Percentiles rank a stretch among this genome's conserved stretches.
Conservation (phyloP, 2,888 invertebrate genomes). For the Torymus aiolomorphi region DNA sequence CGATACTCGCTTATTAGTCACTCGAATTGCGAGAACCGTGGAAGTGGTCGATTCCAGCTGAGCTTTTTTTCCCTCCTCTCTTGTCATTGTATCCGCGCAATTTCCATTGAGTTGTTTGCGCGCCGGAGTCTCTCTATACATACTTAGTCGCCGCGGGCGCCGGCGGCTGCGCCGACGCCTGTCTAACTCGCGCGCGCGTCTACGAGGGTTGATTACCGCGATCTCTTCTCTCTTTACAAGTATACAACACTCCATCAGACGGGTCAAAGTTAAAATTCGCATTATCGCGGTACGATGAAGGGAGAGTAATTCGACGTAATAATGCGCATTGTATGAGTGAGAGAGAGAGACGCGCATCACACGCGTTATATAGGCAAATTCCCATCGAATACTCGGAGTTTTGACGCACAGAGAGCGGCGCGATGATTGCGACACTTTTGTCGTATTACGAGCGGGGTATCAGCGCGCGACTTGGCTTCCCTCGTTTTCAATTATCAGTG, state of each 20-base stretch:
- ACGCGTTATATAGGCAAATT: slow-evolving; percentile 25
- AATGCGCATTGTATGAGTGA: slow-evolving; percentile 17
- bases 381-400: slow-evolving; percentile 3
- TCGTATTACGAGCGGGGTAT: slow-evolving; percentile 13
- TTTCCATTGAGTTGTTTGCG: slow-evolving; percentile 48
- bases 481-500: slow-evolving; percentile 7
- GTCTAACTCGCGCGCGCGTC: slow-evolving; percentile 23
- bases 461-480: slow-evolving; percentile 13
- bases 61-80: not conserved
- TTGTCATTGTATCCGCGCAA: slow-evolving; percentile 2
- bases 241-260: not conserved
- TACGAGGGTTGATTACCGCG: slow-evolving; percentile 39
- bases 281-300: slow-evolving; percentile 3
- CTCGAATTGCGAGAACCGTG: slow-evolving; percentile 17
- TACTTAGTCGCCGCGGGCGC: not conserved
- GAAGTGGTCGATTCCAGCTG: not conserved
- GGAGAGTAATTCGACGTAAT: slow-evolving; percentile 27
- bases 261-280: slow-evolving; percentile 47
- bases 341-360: not conserved
- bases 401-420: not conserved
- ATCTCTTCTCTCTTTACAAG: too few species aligned
- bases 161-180: slow-evolving; percentile 15
- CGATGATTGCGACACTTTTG: slow-evolving; percentile 27
- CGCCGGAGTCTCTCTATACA: not conserved
- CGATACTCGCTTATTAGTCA: slow-evolving; percentile 13